Evolutionary conservation across 2,113 vertebrate genomes (phyloP).

Genomic region (Cariama cristata): DNA sequence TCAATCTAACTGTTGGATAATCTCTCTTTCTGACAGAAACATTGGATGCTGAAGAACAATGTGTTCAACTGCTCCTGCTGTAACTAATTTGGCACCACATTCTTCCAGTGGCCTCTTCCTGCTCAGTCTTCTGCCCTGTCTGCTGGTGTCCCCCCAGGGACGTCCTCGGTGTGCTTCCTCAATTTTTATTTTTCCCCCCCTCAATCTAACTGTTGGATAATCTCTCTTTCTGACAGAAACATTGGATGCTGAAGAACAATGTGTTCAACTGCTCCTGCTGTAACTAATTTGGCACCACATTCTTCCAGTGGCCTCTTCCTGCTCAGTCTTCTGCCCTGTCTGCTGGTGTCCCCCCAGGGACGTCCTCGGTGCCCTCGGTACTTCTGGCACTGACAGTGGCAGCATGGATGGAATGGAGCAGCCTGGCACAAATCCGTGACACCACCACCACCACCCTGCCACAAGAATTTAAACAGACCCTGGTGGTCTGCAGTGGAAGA

Average conservation of each 20-base stretch:
- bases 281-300: background rate
- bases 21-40: background rate
- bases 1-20: background rate
- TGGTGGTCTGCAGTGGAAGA: background rate
- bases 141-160: background rate
- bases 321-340: background rate
- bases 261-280: background rate
- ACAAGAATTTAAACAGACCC: background rate
- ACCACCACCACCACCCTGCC: too few relatives aligned
- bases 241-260: background rate
- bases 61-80: background rate
- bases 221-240: background rate
- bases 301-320: too few relatives aligned
- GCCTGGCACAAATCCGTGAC: background rate
- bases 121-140: background rate
- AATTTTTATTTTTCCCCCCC: background rate
- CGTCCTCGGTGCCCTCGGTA: fast-evolving
- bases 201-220: background rate
- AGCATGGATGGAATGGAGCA: background rate
- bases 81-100: background rate
- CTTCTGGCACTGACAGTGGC: background rate
- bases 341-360: background rate
- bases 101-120: too few relatives aligned
- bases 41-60: background rate
- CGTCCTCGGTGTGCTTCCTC: background rate